These are phyloP conservation scores for Belgica antarctica DNA, from an alignment of 2,888 invertebrate species.

Conservation along the genomic window DNA sequence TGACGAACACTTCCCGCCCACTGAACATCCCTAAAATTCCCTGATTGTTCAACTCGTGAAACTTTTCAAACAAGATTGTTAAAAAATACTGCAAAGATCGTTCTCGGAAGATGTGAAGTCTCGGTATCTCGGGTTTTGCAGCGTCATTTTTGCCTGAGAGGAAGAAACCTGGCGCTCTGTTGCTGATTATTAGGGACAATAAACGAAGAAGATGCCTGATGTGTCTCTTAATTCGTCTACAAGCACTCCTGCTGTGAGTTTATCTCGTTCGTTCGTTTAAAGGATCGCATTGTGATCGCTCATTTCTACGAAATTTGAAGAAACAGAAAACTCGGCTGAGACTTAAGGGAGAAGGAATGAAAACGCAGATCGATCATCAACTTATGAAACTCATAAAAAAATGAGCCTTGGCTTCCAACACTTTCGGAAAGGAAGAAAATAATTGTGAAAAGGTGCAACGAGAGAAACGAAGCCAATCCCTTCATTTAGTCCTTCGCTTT, in stretches of 20 bases:
- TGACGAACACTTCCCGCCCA: too few species aligned
- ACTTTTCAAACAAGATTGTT: too few species aligned
- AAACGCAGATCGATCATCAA: conserved; percentile 36
- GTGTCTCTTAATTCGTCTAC: conserved; percentile 41
- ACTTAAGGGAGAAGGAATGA: background rate
- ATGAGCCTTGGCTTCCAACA: conserved; percentile 25
- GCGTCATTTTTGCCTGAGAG: background rate
- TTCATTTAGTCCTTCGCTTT: conserved; percentile 31
- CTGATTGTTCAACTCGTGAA: too few species aligned
- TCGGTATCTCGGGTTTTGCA: too few species aligned
- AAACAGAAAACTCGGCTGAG: background rate
- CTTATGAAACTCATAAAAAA: background rate
- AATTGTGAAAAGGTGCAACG: conserved; percentile 14
- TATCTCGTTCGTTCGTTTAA: too few species aligned
- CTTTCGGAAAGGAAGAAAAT: conserved; percentile 7
- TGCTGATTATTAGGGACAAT: conserved; percentile 1
- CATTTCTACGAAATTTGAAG: conserved; percentile 18
- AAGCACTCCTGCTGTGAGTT: conserved; percentile 40
- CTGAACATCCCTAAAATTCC: too few species aligned
- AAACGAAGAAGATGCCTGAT: conserved; percentile 22
- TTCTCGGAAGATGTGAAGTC: too few species aligned
- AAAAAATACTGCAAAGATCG: too few species aligned
- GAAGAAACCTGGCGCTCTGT: conserved; percentile 35
- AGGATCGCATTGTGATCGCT: conserved; percentile 2
- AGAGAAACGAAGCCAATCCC: conserved; percentile 21